Percentiles rank a stretch among this genome's conserved stretches.
Evolutionary conservation across 2,113 vertebrate species (phyloP).

Genomic region (Nematolebias whitei): DNA sequence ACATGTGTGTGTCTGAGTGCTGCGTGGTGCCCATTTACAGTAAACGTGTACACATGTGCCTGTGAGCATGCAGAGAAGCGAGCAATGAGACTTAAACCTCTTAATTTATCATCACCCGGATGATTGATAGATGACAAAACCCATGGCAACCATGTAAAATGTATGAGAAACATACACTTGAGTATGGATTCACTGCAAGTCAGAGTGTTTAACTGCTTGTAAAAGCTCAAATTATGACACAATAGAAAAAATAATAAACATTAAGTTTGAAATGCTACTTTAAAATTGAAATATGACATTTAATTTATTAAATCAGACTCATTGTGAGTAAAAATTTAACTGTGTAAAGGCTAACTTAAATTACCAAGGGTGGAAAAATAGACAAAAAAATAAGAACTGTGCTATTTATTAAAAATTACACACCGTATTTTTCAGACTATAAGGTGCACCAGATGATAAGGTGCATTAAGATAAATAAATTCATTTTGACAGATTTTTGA

Average conservation of each 20-base stretch:
- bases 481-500: too few relatives aligned
- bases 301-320: too few relatives aligned
- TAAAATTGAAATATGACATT: too few relatives aligned
- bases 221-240: too few relatives aligned
- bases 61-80: conserved; percentile 56
- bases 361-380: neutral
- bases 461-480: too few relatives aligned
- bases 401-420: neutral
- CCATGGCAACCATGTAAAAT: conserved; percentile 1
- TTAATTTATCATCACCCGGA: conserved; percentile 75
- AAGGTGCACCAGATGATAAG: too few relatives aligned
- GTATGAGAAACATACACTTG: neutral
- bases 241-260: too few relatives aligned
- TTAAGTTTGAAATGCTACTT: too few relatives aligned
- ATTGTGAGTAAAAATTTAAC: too few relatives aligned
- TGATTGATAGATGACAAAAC: conserved; percentile 48
- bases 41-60: conserved; percentile 31
- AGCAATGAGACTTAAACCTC: conserved; percentile 69
- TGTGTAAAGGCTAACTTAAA: neutral
- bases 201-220: neutral
- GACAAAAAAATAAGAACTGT: neutral
- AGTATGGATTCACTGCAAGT: neutral
- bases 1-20: conserved; percentile 55
- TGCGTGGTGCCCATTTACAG: conserved; percentile 43
- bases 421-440: too few relatives aligned